phyloP scores from a whole-genome alignment of 2,797 vertebrate species.

The Ficedula albicollis region DNA sequence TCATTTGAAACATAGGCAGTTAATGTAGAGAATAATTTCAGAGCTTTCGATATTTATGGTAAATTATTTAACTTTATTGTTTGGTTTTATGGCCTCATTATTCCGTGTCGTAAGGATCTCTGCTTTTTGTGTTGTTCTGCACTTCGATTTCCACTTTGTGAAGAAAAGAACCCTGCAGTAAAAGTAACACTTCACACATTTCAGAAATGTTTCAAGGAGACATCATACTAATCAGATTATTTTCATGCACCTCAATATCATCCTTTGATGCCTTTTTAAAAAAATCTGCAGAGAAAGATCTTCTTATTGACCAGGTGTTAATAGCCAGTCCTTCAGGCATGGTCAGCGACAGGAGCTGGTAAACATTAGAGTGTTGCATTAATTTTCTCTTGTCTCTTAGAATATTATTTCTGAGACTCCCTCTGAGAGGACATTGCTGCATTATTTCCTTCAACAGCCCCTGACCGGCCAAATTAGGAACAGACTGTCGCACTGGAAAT shows the following conservation, averaged over 20 bases:
- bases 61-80: slow-evolving; percentile 82
- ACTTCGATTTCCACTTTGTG: slow-evolving; percentile 71
- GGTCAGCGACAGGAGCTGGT: neutral
- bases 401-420: neutral
- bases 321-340: slow-evolving; percentile 42
- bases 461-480: neutral
- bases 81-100: slow-evolving; percentile 77
- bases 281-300: neutral
- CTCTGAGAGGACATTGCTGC: slow-evolving; percentile 15
- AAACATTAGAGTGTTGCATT: neutral
- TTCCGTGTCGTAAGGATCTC: slow-evolving; percentile 62
- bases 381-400: neutral
- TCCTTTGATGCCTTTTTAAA: neutral
- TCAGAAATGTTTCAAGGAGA: neutral
- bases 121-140: slow-evolving; percentile 69
- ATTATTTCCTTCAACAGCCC: slow-evolving; percentile 6
- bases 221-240: slow-evolving; percentile 13
- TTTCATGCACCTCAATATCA: slow-evolving; percentile 1
- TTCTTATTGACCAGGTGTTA: slow-evolving; percentile 29
- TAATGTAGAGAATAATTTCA: slow-evolving; percentile 77
- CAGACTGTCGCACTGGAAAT: neutral
- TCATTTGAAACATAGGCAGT: slow-evolving; percentile 77
- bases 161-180: slow-evolving; percentile 26
- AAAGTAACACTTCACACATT: neutral
- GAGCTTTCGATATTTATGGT: slow-evolving; percentile 80